A percentile compares a stretch with the other conserved stretches of the same genome.
Conservation (phyloP, 2,797 vertebrate genomes). For the Cottoperca gobio region DNA sequence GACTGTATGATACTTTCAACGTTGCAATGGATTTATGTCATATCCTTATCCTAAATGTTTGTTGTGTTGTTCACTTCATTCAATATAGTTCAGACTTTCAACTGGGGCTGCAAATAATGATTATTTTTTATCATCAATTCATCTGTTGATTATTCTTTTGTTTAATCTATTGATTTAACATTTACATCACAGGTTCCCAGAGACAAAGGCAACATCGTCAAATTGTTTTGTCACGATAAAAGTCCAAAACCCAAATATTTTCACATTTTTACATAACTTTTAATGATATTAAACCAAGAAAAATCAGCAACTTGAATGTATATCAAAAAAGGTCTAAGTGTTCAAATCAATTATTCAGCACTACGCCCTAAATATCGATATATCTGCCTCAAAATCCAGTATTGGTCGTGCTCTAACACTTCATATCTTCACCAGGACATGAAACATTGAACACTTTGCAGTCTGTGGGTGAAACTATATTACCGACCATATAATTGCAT, state of each 20-base stretch:
- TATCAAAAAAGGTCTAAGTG: not conserved
- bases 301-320: not conserved
- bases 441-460: not conserved
- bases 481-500: conserved; percentile 12
- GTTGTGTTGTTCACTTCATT: no score
- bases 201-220: not conserved
- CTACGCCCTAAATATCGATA: not conserved
- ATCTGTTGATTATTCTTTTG: not conserved
- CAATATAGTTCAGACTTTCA: not conserved
- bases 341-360: not conserved
- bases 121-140: not conserved
- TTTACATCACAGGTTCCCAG: not conserved
- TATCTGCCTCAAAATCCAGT: not conserved
- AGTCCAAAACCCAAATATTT: not conserved
- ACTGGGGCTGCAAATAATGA: not conserved
- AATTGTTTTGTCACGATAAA: not conserved
- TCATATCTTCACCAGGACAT: not conserved
- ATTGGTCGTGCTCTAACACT: not conserved
- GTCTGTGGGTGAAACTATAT: not conserved
- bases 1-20: not conserved
- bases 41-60: not conserved
- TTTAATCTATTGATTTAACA: fast-evolving
- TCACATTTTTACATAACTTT: not conserved
- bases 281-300: not conserved
- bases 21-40: no score